Conservation (phyloP, 1,140 invertebrate species). For the Pomacea maculata region DNA sequence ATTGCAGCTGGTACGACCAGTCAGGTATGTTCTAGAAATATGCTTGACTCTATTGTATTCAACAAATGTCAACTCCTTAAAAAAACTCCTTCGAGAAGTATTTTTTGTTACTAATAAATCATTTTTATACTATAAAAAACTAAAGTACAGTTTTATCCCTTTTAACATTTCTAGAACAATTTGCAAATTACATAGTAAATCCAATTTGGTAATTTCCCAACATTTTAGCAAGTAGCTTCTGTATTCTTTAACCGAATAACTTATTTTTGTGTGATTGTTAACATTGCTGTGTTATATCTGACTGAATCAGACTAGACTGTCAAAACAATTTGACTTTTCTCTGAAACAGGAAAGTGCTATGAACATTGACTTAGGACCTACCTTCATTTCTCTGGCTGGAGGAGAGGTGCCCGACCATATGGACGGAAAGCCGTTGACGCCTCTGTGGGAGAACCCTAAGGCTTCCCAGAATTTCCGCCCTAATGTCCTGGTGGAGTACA, state of each 20-base stretch:
- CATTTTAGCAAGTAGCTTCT: neutral
- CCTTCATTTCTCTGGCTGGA: constrained; percentile 77
- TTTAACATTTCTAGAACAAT: too few relatives aligned
- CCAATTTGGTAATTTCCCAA: too few relatives aligned
- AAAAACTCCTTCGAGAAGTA: too few relatives aligned
- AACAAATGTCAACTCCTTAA: too few relatives aligned
- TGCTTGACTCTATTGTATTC: too few relatives aligned
- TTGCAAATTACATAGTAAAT: too few relatives aligned
- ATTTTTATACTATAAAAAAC: too few relatives aligned
- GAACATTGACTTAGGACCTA: constrained; percentile 83
- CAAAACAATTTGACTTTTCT: constrained; percentile 53
- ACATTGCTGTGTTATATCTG: constrained; percentile 33
- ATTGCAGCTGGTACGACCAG: constrained; percentile 35
- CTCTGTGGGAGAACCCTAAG: constrained; percentile 45
- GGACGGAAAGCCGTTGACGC: constrained; percentile 74
- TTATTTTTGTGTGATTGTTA: neutral
- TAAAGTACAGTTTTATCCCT: too few relatives aligned
- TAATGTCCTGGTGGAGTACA: constrained; percentile 79
- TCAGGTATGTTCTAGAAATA: constrained; percentile 35
- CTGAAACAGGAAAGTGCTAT: constrained; percentile 70
- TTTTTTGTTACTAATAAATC: too few relatives aligned
- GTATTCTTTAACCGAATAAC: neutral
- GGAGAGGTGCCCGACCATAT: constrained; percentile 65
- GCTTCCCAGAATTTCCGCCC: constrained; percentile 25
- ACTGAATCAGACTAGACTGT: neutral